Evolutionary conservation across 2,888 invertebrate species (phyloP).

Genomic region (Aspidiotus destructor): DNA sequence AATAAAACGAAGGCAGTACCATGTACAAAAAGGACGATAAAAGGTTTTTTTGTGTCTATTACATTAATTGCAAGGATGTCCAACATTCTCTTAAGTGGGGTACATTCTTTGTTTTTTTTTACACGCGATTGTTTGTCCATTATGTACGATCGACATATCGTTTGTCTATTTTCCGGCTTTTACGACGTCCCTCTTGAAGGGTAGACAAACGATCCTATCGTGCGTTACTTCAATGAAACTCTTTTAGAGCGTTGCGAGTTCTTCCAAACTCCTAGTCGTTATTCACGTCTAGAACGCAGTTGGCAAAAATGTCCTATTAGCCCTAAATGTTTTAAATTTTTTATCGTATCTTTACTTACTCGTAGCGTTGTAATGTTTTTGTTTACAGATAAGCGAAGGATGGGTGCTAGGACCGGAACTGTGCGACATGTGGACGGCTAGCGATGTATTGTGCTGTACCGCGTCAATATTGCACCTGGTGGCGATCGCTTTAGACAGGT

Average conservation of each 20-base stretch:
- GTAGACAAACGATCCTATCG: too few species aligned
- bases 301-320: not conserved
- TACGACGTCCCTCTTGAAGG: too few species aligned
- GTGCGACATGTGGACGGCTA: slow-evolving; percentile 90
- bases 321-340: not conserved
- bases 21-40: too few species aligned
- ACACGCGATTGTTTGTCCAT: too few species aligned
- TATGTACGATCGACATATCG: too few species aligned
- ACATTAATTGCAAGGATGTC: too few species aligned
- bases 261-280: not conserved
- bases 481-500: slow-evolving; percentile 74
- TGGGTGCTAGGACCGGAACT: slow-evolving; percentile 79
- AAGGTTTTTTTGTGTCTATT: too few species aligned
- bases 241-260: not conserved
- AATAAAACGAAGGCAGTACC: too few species aligned
- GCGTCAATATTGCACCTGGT: slow-evolving; percentile 73
- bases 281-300: not conserved
- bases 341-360: not conserved
- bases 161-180: too few species aligned
- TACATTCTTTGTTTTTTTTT: too few species aligned
- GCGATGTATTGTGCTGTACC: slow-evolving; percentile 87
- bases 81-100: too few species aligned
- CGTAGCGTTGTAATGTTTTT: not conserved
- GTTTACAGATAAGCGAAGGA: slow-evolving; percentile 66
- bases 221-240: too few species aligned